These are phyloP conservation scores for Synergus gifuensis DNA, from an alignment of 2,888 invertebrate genomes.

Conservation along the genomic window DNA sequence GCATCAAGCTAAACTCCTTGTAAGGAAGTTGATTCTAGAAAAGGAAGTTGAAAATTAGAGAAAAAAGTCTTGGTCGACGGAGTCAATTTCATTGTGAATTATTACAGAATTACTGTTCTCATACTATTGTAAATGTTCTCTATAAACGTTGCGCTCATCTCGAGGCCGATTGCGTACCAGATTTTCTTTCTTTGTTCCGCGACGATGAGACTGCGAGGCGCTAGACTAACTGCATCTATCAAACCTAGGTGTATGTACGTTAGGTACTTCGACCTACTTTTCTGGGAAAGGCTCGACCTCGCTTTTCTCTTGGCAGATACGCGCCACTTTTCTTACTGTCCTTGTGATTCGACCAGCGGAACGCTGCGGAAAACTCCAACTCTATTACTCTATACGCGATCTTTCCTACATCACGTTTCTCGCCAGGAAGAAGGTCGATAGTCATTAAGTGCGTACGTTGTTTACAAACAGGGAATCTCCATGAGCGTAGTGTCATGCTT, in stretches of 20 bases:
- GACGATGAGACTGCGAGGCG: constrained; percentile 40
- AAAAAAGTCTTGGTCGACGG: background rate
- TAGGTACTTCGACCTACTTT: constrained; percentile 65
- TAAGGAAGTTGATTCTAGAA: background rate
- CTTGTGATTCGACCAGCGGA: constrained; percentile 52
- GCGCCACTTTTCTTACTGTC: constrained; percentile 69
- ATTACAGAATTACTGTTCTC: background rate
- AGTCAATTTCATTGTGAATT: background rate
- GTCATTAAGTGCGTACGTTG: constrained; percentile 17
- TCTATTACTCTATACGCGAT: constrained; percentile 18
- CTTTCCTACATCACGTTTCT: constrained; percentile 42
- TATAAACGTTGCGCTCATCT: constrained; percentile 10
- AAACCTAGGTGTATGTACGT: constrained; percentile 9
- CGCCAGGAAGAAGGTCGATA: constrained; percentile 30
- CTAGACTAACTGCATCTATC: constrained; percentile 33
- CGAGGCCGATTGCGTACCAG: constrained; percentile 32
- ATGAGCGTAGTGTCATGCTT: background rate
- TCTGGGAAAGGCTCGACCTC: constrained; percentile 72
- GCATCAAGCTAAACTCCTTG: constrained; percentile 8
- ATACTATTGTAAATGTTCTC: background rate
- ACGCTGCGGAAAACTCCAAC: constrained; percentile 53
- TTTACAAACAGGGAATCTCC: constrained; percentile 12
- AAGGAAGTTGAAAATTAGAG: constrained; percentile 10
- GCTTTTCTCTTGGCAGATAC: constrained; percentile 68
- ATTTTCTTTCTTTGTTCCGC: constrained; percentile 37